Evolutionary conservation across 2,888 invertebrate genomes (phyloP), one percentile per base, ranked within the genome.

Genomic region (Sesia bembeciformis): DNA sequence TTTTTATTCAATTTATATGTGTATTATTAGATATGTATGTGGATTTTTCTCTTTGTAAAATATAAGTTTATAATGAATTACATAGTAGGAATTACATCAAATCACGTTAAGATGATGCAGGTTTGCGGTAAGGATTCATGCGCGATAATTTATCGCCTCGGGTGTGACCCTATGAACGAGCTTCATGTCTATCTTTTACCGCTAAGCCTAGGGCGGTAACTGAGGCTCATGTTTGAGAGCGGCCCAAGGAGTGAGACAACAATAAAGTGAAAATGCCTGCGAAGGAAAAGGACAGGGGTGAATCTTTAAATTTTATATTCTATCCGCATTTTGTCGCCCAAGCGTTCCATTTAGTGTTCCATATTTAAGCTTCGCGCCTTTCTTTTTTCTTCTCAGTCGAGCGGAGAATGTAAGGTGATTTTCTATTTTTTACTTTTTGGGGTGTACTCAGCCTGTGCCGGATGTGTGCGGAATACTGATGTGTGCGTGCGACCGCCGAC

Each of bases 291-390:
- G 84, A 87, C 62, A 70, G 70, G 62, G 62, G 64, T 58, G 65
- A 67, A 66, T 81, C 80, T 84, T 86, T 85, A 84, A 86, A 87
- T 85, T 89, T 89, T 87, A 87, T 88, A 89, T 89, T 89, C 89
- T 85, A 87, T 84, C 87, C 89, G 81, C 88, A 87, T 88, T 88
- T 88, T 88, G 87, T 88, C 88, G 88, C 87, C 88, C 88, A 88
- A 89, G 88, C 86, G 89, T 88, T 86, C 87, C 87, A 87, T 89
- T 89, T 88, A 88, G 88, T 88, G 88, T 88, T 84, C 86, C 87
- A 87, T 89, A 88, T 88, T 89, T 88, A 88, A 88, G 83, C 80
- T 78, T 78, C 76, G 76, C 81, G 80, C 80, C 78, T 74, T 81
- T 84, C 79, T 84, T 84, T 85, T 82, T 85, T 77, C 77, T 77